phyloP scores from a whole-genome alignment of 2,113 vertebrate species.

The Marmota flaviventris region DNA sequence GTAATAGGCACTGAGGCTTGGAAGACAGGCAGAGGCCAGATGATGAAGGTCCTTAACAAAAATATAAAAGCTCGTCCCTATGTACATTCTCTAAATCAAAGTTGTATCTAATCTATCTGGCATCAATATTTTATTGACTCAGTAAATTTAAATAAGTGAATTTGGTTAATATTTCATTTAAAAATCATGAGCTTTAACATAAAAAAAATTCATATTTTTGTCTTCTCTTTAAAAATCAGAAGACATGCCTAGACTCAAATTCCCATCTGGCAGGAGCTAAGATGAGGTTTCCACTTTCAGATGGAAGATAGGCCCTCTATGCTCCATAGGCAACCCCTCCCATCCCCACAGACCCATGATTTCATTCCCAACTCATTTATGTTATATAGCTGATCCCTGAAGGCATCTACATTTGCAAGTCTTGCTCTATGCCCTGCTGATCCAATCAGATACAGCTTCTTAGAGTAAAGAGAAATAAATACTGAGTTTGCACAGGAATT shows the following conservation, averaged over 20 bases:
- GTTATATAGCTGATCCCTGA: neutral
- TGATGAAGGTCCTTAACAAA: neutral
- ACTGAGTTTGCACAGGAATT: neutral
- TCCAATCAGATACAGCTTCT: neutral
- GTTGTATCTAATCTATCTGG: neutral
- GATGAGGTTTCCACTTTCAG: neutral
- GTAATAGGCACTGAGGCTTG: neutral
- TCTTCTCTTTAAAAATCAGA: conserved; percentile 37
- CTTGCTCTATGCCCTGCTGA: neutral
- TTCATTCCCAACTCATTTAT: neutral
- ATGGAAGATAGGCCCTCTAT: neutral
- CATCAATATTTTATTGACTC: neutral
- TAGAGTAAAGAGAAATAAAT: neutral
- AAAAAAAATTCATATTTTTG: neutral
- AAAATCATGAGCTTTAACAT: neutral
- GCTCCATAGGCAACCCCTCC: neutral
- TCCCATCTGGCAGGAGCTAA: neutral
- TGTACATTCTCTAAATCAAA: neutral
- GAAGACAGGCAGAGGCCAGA: neutral
- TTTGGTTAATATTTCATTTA: neutral
- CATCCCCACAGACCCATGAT: no score
- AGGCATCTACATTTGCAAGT: neutral
- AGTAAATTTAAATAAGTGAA: neutral
- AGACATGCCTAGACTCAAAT: neutral
- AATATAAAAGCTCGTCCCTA: neutral